These are phyloP conservation scores for Leptestheria dahalacensis DNA, from an alignment of 1,140 invertebrate species.

Conservation along the genomic window DNA sequence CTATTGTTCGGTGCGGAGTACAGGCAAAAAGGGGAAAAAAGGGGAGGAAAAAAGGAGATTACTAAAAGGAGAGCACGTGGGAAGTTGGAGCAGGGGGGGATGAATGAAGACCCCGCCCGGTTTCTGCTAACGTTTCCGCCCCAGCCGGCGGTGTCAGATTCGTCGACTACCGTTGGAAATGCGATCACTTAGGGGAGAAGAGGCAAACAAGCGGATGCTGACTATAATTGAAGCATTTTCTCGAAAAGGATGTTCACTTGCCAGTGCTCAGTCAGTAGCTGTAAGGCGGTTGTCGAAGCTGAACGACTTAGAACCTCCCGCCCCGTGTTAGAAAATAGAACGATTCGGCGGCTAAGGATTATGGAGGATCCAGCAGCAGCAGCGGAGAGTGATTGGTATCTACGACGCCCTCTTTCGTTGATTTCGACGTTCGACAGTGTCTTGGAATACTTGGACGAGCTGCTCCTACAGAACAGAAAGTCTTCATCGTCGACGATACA, in stretches of 20 bases:
- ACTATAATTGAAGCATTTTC: neutral
- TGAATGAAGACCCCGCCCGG: neutral
- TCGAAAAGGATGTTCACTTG: neutral
- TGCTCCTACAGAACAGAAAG: neutral
- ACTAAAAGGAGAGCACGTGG: neutral
- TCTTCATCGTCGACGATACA: neutral
- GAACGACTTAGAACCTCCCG: neutral
- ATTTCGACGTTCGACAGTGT: neutral
- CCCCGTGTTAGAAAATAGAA: neutral
- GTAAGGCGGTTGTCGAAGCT: neutral
- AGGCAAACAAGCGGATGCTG: neutral
- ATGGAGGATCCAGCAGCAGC: neutral
- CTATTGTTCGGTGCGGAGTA: too few species aligned
- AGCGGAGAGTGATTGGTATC: neutral
- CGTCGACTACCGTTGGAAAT: neutral
- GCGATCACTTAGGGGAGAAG: neutral
- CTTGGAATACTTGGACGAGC: slow-evolving; percentile 3
- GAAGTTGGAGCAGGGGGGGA: neutral
- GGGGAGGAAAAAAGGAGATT: neutral
- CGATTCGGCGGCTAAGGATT: neutral
- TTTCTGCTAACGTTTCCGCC: neutral
- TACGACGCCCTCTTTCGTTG: neutral
- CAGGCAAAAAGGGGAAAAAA: too few species aligned
- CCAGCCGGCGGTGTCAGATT: neutral
- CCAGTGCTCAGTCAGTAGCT: neutral